Percentiles rank a stretch among this genome's conserved stretches.
Evolutionary conservation across 1,140 invertebrate species (phyloP).

Genomic region (Tachypleus tridentatus): DNA sequence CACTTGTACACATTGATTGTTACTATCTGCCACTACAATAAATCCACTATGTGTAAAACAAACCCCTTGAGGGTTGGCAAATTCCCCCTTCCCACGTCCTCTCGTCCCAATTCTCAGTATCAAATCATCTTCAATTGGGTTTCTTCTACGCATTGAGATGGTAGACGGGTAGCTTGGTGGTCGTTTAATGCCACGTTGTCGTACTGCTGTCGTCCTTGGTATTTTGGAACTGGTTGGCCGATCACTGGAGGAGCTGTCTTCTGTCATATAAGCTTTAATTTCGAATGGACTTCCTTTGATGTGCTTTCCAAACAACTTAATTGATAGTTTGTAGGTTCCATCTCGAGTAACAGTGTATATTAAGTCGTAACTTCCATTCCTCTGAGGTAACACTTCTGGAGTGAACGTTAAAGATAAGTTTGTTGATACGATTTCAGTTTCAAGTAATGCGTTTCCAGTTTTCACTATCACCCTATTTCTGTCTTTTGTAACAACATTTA

Average conservation of each 20-base stretch:
- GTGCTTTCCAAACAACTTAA: conserved; percentile 37
- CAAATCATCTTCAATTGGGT: conserved; percentile 40
- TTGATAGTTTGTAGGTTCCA: conserved; percentile 34
- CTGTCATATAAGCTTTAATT: conserved; percentile 21
- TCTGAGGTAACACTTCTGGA: conserved; percentile 35
- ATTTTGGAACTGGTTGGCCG: conserved; percentile 24
- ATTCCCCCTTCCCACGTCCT: conserved; percentile 43
- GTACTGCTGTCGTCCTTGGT: conserved; percentile 22
- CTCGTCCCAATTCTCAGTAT: conserved; percentile 31
- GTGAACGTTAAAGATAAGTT: conserved; percentile 19
- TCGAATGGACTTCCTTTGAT: conserved; percentile 39
- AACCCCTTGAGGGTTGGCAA: conserved; percentile 47
- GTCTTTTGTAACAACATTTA: conserved; percentile 37
- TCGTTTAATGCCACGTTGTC: conserved; percentile 33
- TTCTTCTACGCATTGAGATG: conserved; percentile 35
- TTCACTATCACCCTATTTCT: conserved; percentile 33
- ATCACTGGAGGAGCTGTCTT: conserved; percentile 26
- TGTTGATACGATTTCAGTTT: conserved; percentile 20
- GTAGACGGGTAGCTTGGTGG: conserved; percentile 34
- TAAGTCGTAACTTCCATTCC: conserved; percentile 40
- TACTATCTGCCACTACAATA: conserved; percentile 44
- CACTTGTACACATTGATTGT: conserved; percentile 44
- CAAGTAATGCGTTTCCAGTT: conserved; percentile 26
- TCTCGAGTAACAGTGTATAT: conserved; percentile 33
- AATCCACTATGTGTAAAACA: conserved; percentile 33